Percentiles rank a stretch among this genome's conserved stretches.
Conservation (phyloP, 2,113 vertebrate species). For the Dryoscopus gambensis region DNA sequence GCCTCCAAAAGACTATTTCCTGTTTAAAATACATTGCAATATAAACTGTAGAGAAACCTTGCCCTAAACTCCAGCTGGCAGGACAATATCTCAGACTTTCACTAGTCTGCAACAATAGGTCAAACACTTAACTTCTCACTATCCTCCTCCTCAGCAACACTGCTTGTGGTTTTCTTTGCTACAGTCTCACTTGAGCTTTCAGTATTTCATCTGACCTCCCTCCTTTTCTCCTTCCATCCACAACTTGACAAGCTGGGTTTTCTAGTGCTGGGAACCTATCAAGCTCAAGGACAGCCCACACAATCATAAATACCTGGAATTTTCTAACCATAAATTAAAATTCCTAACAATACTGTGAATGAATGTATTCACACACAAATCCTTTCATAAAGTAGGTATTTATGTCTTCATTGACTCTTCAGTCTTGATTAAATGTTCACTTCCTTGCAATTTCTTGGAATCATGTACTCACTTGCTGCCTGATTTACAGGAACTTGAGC, state of each 20-base stretch:
- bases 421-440: not conserved
- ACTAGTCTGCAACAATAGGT: not conserved
- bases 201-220: not conserved
- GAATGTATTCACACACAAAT: not conserved
- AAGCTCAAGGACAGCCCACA: not conserved
- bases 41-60: not conserved
- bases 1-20: not conserved
- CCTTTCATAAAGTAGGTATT: not conserved
- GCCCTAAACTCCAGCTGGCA: not conserved
- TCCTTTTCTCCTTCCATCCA: not conserved
- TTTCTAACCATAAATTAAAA: not conserved
- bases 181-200: not conserved
- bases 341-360: not conserved
- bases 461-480: constrained; percentile 73
- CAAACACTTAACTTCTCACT: not conserved
- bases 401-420: not conserved
- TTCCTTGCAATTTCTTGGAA: not conserved
- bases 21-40: not conserved
- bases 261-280: not conserved
- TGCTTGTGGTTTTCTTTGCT: not conserved
- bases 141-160: not conserved
- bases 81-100: not conserved
- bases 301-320: not conserved
- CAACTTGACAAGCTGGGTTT: not conserved
- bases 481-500: constrained; percentile 38